Evolutionary conservation across 1,140 invertebrate species (phyloP), one percentile per base, ranked within the genome.

Genomic region (Anagrus nilaparvatae): DNA sequence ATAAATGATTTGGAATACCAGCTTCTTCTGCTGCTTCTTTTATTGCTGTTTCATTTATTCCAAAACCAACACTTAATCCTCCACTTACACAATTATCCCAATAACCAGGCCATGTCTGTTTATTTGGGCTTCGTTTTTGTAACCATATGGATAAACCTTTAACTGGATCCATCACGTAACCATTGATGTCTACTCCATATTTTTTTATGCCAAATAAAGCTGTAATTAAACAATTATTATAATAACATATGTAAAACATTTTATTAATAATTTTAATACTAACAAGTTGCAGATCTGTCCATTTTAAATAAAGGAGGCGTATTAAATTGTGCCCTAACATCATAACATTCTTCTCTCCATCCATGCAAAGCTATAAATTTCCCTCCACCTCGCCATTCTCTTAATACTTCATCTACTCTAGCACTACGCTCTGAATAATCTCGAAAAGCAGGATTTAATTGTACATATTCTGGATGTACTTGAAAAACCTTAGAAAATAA

Each of bases 21-120:
- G 91, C 93, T 63, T 97, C 93, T 67, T 97, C 93, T 46, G 82
- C 79, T 9, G 90, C 90, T 64, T 97, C 93, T 61, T 95, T 95
- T 48, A 84, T 75, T 14, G 87, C 87, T 34, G 90, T 94, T 63
- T 94, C 86, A 39, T 83, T 62, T 32, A 95, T 82, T 20, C 82
- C 81, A 63, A 82, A 84, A 8, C 88, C 90, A 28, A 89, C 87
- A 32, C 87, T 84, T 24, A 97, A 63, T 10, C 91, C 93, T 42
- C 93, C 92, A 49, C 87, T 87, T 5, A 91, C 90, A 82, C 95
- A 90, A 57, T 92, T 94, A 61, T 96, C 92, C 78, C 91, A 85
- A 66, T 88, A 90, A 36, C 87, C 85, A 40, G 91, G 91, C 84
- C 89, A 96, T 17, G 90, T 95, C 64, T 88, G 87, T 70, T 97